These are phyloP conservation scores for Acanthopagrus latus DNA, from an alignment of 2,797 vertebrate genomes.

Conservation along the genomic window DNA sequence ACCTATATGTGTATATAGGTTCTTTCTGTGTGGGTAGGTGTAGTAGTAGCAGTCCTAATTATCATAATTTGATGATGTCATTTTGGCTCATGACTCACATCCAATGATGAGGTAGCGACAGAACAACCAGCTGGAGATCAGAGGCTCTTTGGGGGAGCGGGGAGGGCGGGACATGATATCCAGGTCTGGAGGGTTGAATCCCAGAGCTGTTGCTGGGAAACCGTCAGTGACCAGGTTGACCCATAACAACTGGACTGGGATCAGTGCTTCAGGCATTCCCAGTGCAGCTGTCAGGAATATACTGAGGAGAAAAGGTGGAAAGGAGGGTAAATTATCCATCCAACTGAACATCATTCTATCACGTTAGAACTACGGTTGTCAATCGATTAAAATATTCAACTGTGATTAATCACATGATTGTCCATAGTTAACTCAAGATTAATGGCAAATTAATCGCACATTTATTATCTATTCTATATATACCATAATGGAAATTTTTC, in stretches of 20 bases:
- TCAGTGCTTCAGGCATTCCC: constrained; percentile 88
- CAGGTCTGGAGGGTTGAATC: constrained; percentile 87
- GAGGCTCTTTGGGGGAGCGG: constrained; percentile 84
- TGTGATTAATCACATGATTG: no score
- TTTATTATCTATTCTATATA: no score
- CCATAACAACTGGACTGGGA: constrained; percentile 88
- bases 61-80: neutral
- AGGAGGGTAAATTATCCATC: neutral
- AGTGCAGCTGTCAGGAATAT: constrained; percentile 87
- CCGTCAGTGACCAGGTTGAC: constrained; percentile 88
- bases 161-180: constrained; percentile 88
- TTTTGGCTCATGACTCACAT: constrained; percentile 74
- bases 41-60: neutral
- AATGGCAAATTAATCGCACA: no score
- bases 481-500: no score
- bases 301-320: constrained; percentile 57
- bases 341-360: neutral
- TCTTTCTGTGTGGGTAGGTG: no score
- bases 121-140: constrained; percentile 88
- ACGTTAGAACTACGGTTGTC: no score
- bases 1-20: no score
- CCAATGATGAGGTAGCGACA: constrained; percentile 88
- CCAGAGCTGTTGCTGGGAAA: constrained; percentile 87
- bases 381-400: no score
- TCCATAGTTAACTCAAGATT: no score